phyloP scores from a whole-genome alignment of 1,140 invertebrate genomes.

The Pomacea maculata region DNA sequence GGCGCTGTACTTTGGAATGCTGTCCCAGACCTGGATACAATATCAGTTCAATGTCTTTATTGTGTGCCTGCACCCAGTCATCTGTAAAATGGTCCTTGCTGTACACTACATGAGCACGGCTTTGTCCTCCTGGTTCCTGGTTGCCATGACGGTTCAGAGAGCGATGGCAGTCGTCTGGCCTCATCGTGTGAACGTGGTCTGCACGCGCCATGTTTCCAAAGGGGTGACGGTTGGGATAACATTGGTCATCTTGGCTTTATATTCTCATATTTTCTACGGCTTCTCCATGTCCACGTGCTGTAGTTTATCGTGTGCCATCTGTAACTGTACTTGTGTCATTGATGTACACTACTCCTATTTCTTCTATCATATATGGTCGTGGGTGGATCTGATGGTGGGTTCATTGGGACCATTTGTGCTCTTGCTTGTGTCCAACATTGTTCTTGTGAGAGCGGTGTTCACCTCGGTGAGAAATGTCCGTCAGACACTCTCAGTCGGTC shows the following conservation, averaged over 20 bases:
- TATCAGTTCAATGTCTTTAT: constrained; percentile 27
- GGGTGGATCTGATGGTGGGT: constrained; percentile 32
- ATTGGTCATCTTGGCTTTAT: constrained; percentile 10
- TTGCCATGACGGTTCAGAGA: constrained; percentile 29
- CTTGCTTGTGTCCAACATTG: neutral
- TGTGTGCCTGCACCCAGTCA: constrained; percentile 22
- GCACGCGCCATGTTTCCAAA: constrained; percentile 5
- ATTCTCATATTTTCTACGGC: constrained; percentile 29
- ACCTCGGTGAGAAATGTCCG: neutral
- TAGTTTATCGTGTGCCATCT: neutral
- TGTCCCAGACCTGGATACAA: constrained; percentile 30
- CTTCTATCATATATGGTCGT: constrained; percentile 28
- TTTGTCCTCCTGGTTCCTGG: constrained; percentile 34
- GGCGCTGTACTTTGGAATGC: constrained; percentile 25
- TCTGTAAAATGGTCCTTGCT: constrained; percentile 30
- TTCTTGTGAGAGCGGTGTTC: neutral
- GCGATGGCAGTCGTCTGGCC: constrained; percentile 23
- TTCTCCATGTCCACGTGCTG: constrained; percentile 23
- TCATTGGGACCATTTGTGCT: neutral
- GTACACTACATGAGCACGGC: constrained; percentile 22
- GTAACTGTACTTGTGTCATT: neutral
- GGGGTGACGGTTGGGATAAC: constrained; percentile 7
- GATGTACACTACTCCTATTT: constrained; percentile 16
- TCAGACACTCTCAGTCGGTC: neutral
- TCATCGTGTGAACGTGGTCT: constrained; percentile 8